Base-by-base conservation (phyloP, 2,113 vertebrate genomes). In the Chunga burmeisteri region DNA sequence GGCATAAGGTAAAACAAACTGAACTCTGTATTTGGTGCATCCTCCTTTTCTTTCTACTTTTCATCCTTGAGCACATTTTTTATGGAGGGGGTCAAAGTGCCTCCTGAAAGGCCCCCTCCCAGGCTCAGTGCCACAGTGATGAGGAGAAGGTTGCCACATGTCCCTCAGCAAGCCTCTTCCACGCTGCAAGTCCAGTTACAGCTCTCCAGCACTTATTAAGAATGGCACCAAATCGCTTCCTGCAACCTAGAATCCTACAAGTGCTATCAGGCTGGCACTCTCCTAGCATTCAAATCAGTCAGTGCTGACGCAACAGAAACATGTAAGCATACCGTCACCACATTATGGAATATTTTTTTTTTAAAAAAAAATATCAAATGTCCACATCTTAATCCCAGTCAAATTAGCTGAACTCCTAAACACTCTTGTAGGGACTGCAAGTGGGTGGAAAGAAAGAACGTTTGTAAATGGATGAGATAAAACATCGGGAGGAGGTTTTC, bases 271-370 rank as follows among this genome's bases (percentile, higher is more conserved):
- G n/a, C 38, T 88, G 83, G 32, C 44, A n/a, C 20, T 11, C 20
- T 18, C 32, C 5, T 13, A 9, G 72, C 20, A 8, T 65, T 34
- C 44, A 44, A 3, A 59, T 16, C 25, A 75, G 32, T 14, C 63
- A 81, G 55, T n/a, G 40, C 14, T 17, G 12, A 63, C 42, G 52
- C 1, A 34, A 30, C 20, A 66, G 83, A 50, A 49, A 89, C 8
- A 6, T 7, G 9, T 17, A 9, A 65, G 20, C n/a, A 32, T 7
- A 13, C 2, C 0, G 0, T 10, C 47, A 42, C 72, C 58, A 52
- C 17, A 10, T 25, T 10, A 18, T n/a, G 49, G 68, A n/a, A 53
- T 90, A n/a, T 4, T 38, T 59, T 23, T 72, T 75, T 79, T 77
- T 26, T n/a, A n/a, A n/a, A n/a, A n/a, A n/a, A n/a, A n/a, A 30